Evolutionary conservation across 2,888 invertebrate species (phyloP).

Genomic region (Netelia inedita): DNA sequence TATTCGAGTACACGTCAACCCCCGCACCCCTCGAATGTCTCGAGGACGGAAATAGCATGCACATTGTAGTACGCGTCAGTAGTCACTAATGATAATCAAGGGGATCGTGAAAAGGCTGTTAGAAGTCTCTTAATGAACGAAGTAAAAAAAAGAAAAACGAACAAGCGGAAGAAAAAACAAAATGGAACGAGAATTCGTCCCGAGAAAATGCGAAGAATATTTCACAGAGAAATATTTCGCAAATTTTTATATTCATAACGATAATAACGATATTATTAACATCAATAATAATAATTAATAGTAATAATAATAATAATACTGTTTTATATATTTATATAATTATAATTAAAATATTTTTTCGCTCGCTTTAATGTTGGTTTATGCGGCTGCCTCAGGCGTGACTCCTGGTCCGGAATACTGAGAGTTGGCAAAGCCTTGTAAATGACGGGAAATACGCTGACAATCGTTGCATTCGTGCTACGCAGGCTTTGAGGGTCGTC

Average conservation of each 20-base stretch:
- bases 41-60: neutral
- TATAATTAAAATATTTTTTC: neutral
- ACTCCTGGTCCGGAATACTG: neutral
- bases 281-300: neutral
- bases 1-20: neutral
- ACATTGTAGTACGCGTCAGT: constrained; percentile 55
- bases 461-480: constrained; percentile 39
- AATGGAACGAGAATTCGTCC: neutral
- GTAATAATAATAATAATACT: neutral
- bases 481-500: constrained; percentile 30
- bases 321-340: neutral
- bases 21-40: neutral
- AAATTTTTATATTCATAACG: neutral
- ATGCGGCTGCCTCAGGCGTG: neutral
- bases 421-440: constrained; percentile 43
- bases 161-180: neutral
- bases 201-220: neutral
- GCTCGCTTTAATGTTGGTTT: neutral
- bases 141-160: neutral
- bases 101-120: constrained; percentile 50
- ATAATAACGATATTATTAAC: neutral
- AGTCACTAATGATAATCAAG: constrained; percentile 74
- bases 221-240: neutral
- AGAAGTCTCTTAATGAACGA: neutral
- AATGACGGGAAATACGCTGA: constrained; percentile 48